These are phyloP conservation scores for Agonum fuliginosum DNA, from an alignment of 2,888 invertebrate genomes.

Conservation along the genomic window DNA sequence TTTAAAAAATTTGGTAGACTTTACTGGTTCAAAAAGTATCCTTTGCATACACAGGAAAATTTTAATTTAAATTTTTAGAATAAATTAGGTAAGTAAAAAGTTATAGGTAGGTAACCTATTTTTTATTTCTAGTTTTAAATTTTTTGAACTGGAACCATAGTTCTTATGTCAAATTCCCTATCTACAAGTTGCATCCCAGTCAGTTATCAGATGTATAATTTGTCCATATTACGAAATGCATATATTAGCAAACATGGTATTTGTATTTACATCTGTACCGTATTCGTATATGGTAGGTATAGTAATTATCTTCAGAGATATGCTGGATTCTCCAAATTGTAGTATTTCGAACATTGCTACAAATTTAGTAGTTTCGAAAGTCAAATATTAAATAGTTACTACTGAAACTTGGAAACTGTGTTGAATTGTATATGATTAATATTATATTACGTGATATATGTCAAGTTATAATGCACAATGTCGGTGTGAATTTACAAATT, in stretches of 20 bases:
- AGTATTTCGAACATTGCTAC: constrained; percentile 3
- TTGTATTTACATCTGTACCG: constrained; percentile 6
- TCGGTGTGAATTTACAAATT: not conserved
- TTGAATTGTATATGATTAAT: constrained; percentile 25
- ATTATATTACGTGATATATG: not conserved
- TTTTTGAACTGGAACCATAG: too few species aligned
- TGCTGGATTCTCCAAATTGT: not conserved
- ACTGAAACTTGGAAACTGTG: constrained; percentile 10
- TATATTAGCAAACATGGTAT: not conserved
- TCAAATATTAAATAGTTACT: constrained; percentile 27
- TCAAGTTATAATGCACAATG: not conserved
- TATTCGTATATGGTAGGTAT: not conserved
- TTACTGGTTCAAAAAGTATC: too few species aligned
- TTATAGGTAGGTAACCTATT: too few species aligned
- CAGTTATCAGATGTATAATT: too few species aligned
- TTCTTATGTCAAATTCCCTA: too few species aligned
- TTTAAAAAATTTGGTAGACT: too few species aligned
- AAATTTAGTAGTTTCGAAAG: constrained; percentile 20
- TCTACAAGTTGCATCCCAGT: too few species aligned
- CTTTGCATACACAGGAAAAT: too few species aligned
- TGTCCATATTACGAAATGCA: too few species aligned
- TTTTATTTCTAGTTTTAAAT: too few species aligned
- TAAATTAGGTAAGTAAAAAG: too few species aligned
- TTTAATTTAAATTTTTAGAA: too few species aligned
- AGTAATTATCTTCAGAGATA: not conserved